These are phyloP conservation scores for Falco concolor DNA, from an alignment of 2,797 vertebrate genomes.

Conservation along the genomic window DNA sequence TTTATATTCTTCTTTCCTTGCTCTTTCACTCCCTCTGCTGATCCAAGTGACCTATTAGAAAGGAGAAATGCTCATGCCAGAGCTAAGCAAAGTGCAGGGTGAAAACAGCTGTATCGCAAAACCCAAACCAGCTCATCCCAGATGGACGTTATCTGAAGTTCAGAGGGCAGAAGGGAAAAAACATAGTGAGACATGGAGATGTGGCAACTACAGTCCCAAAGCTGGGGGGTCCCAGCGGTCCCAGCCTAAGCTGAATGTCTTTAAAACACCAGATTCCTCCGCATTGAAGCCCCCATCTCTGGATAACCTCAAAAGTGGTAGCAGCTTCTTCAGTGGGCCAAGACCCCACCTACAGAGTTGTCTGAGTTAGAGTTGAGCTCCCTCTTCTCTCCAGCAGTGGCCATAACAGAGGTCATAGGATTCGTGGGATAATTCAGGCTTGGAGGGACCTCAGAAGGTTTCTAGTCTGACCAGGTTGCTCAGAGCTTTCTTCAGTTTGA, in stretches of 20 bases:
- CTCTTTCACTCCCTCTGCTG: slow-evolving; percentile 63
- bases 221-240: not conserved
- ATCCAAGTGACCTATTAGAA: not conserved
- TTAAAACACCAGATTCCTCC: not conserved
- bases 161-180: not conserved
- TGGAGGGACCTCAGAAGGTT: not conserved
- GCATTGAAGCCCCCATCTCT: not conserved
- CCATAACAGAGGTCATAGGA: not conserved
- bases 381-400: not conserved
- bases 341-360: not conserved
- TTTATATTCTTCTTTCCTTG: not conserved
- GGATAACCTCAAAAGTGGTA: not conserved
- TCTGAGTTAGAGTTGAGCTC: not conserved
- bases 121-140: not conserved
- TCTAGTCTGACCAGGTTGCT: not conserved
- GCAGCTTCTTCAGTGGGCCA: not conserved
- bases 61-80: not conserved
- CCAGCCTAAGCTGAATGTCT: not conserved
- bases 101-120: not conserved
- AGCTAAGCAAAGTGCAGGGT: not conserved
- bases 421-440: not conserved
- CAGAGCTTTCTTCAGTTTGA: not conserved
- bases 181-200: not conserved
- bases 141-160: not conserved
- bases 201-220: not conserved